Evolutionary conservation across 2,797 vertebrate genomes (phyloP), one percentile per base, ranked within the genome.

Genomic region (Rhinophrynus dorsalis): DNA sequence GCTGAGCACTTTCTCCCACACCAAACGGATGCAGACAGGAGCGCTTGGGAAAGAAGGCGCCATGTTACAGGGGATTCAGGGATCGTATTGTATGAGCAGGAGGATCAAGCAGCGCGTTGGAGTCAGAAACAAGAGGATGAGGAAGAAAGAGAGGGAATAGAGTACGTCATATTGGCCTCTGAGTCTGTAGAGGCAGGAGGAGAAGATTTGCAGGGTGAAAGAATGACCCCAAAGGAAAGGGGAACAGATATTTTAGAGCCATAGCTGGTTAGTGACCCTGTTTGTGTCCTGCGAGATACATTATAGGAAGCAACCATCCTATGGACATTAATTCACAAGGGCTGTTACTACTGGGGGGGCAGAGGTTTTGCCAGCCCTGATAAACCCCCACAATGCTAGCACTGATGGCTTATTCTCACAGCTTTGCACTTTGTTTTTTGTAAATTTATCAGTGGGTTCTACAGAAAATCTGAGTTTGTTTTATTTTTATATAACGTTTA

Each of bases 351-450:
- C 57, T 20, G 67, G 67, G 67, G 57, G 56, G 45, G 20, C 67
- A 69, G 67, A 42, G 67, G 57, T 48, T 37, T 69, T 23, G 67
- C 67, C 67, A 61, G 42, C 56, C 67, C 56, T 68, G 55, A 59
- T 57, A 59, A 68, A 44, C 56, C 50, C 67, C 32, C 57, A 69
- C 67, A 61, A 69, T 69, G 26, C 47, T 69, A 61, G 67, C 67
- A 69, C 67, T 69, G 67, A 69, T 69, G 67, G 57, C 67, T 52
- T 69, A 57, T 51, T 68, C 56, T 61, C 33, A 52, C 50, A 61
- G 67, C 67, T 69, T 61, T 69, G 67, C 67, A 69, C 67, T 61
- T 69, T 69, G 58, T 61, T 69, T 61, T 68, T 54, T 50, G 11
- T 42, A 24, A 44, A 27, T 60, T 40, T 60, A 35, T 69, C 18